Evolutionary conservation across 92 coral and sea anemone genomes (phyloP).

Genomic region (Zoanthus sociatus): DNA sequence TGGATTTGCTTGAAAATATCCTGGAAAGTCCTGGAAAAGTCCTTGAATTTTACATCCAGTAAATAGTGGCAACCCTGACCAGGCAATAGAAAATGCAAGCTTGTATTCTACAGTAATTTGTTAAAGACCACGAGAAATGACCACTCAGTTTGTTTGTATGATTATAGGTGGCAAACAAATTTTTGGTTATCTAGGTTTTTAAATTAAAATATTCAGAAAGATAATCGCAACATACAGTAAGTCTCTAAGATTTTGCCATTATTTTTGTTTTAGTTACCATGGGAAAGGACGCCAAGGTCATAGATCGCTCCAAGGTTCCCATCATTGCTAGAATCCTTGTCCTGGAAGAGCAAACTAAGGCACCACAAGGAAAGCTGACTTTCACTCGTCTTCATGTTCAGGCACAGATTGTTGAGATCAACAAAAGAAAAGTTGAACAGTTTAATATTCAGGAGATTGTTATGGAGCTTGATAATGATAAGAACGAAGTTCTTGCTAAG

Average conservation of each 20-base stretch:
- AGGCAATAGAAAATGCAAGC: too few relatives aligned
- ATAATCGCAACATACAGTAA: too few relatives aligned
- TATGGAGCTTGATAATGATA: conserved; percentile 77
- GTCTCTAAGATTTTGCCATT: not conserved
- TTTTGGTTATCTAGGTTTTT: not conserved
- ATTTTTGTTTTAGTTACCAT: conserved; percentile 62
- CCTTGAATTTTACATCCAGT: too few relatives aligned
- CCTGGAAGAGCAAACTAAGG: conserved; percentile 51
- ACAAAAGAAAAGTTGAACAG: conserved; percentile 75
- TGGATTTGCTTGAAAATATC: too few relatives aligned
- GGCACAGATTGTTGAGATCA: conserved; percentile 71
- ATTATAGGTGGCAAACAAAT: too few relatives aligned
- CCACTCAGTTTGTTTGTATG: too few relatives aligned
- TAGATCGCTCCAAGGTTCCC: conserved; percentile 65
- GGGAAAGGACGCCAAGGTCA: conserved; percentile 61
- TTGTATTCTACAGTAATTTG: too few relatives aligned
- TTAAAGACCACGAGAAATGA: too few relatives aligned
- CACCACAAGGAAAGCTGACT: conserved; percentile 27
- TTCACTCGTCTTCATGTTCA: conserved; percentile 61
- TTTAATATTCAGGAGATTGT: conserved; percentile 77
- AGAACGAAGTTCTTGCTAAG: conserved; percentile 72
- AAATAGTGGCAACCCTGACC: too few relatives aligned
- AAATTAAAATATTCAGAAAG: not conserved
- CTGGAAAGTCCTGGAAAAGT: too few relatives aligned
- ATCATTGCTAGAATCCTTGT: conserved; percentile 80